These are phyloP conservation scores for Corvus cornix DNA, from an alignment of 2,113 vertebrate genomes.

Conservation along the genomic window DNA sequence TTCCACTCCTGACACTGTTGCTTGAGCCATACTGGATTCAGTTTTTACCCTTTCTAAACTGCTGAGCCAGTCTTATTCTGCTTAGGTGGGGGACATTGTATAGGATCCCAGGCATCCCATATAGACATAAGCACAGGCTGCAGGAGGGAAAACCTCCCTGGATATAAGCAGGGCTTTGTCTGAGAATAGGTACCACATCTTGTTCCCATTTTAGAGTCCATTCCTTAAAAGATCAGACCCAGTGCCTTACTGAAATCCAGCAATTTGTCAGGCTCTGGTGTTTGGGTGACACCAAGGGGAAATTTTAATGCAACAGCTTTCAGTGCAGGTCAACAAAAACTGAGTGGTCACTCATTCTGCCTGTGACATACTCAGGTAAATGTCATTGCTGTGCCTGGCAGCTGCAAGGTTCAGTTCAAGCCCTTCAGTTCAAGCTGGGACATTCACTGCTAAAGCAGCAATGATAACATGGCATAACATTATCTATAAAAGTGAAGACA, in stretches of 20 bases:
- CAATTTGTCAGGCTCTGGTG: background rate
- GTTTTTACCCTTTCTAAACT: background rate
- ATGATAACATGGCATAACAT: background rate
- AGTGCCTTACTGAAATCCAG: background rate
- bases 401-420: background rate
- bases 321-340: background rate
- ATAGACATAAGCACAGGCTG: background rate
- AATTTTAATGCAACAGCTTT: background rate
- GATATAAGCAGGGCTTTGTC: background rate
- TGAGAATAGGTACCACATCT: background rate
- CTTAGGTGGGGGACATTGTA: background rate
- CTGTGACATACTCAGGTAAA: background rate
- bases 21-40: background rate
- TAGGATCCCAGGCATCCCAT: fast-evolving
- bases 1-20: background rate
- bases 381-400: background rate
- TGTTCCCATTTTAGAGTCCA: background rate
- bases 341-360: background rate
- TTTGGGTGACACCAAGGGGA: background rate
- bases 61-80: background rate
- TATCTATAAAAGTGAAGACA: background rate
- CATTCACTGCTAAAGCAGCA: background rate
- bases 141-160: background rate
- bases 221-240: background rate
- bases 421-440: background rate